phyloP scores from a whole-genome alignment of 1,140 invertebrate genomes.

The Drosophila truncata region DNA sequence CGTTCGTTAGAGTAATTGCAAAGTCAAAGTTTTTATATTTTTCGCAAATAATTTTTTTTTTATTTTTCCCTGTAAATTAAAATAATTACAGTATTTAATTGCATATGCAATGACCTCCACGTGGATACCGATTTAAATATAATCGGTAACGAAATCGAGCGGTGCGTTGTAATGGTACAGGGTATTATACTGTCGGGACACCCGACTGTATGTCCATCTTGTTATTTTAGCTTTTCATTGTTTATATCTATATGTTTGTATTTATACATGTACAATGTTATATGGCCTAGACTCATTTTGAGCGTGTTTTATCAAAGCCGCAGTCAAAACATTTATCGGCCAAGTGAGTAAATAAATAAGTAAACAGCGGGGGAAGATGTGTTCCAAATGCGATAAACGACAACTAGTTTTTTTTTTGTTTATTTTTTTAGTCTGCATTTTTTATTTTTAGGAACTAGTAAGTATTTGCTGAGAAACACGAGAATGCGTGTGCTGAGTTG shows the following conservation, averaged over 20 bases:
- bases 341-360: conserved; percentile 33
- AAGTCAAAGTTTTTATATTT: too few species aligned
- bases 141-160: too few species aligned
- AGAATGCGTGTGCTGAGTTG: conserved; percentile 19
- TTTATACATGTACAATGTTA: conserved; percentile 1
- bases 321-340: conserved; percentile 46
- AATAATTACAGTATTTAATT: too few species aligned
- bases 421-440: neutral
- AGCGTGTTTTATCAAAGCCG: conserved; percentile 60
- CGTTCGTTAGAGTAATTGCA: too few species aligned
- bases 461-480: conserved; percentile 22
- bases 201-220: too few species aligned
- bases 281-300: conserved; percentile 49
- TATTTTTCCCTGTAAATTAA: too few species aligned
- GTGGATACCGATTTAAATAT: too few species aligned
- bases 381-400: conserved; percentile 24
- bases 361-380: conserved; percentile 18
- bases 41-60: too few species aligned
- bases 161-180: too few species aligned
- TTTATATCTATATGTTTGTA: conserved; percentile 15
- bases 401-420: conserved; percentile 20
- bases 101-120: too few species aligned
- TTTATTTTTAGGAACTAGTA: neutral
- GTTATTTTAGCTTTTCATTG: conserved; percentile 11
- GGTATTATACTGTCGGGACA: too few species aligned